Base-by-base conservation (phyloP, 2,888 invertebrate species). In the Drosophila tripunctata region DNA sequence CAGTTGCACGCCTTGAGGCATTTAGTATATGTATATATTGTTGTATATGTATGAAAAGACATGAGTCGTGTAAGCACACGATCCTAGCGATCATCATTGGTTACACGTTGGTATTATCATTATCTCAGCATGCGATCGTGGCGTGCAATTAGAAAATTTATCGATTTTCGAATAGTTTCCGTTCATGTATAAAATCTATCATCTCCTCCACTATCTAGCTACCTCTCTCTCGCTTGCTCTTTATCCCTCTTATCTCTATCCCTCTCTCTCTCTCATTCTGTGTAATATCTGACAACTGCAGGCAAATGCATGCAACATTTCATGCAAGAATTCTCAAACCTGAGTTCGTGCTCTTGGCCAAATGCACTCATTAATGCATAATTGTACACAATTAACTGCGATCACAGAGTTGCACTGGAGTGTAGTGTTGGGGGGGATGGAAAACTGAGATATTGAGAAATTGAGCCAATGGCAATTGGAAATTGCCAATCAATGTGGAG, bases 311-410 rank as follows among this genome's bases (percentile, higher is more conserved):
- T 79, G 86, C 83, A 79, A 75, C 83, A 54, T 81, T 76, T 76
- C 85, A 84, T 84, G 82, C 78, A 72, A 81, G 74, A 73, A 87
- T 87, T 84, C 78, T 68, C 65, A 68, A 72, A 68, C 81, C 73
- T 69, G 87, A 77, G 73, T 84, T 85, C 83, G 87, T 84, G 82
- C 85, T 78, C 70, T 84, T 67, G 85, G 75, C 85, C 78, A 87
- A 74, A 83, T 85, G 74, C 83, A 78, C 75, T 85, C 87, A 83
- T 83, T 87, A 87, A 85, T 87, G 85, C 82, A 85, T 87, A 83
- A 87, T 83, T 87, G 79, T 83, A 87, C 67, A 87, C 83, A 85
- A 83, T 87, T 87, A 87, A 72, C 73, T 67, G 66, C 52, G 44
- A 58, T 58, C 56, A 66, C 38, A 35, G 47, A 24, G 27, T n/a